Evolutionary conservation across 2,888 invertebrate genomes (phyloP), one percentile per base, ranked within the genome.

Genomic region (Sinotaia quadrata): DNA sequence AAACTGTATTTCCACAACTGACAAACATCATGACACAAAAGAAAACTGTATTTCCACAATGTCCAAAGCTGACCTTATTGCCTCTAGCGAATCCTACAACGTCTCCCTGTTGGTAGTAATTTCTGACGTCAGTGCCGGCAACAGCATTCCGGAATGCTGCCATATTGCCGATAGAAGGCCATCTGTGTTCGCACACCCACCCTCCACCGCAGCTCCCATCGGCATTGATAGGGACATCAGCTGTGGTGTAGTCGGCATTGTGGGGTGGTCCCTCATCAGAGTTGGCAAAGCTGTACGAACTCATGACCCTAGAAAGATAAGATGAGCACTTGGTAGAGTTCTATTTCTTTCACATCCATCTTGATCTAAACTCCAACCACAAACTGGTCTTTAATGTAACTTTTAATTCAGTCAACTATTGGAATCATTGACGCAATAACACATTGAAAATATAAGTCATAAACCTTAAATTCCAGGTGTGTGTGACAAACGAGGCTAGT

Each of bases 261-360:
- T 82, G 75, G 4, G 81, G 79, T 54, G 85, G 79, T 47, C 81
- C 83, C 29, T 73, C 67, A 47, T 75, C 74, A 4, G 65, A n/a
- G 27, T 66, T 70, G 2, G 74, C 73, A 58, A 81, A 97, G 59
- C 84, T 89, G 83, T 91, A 97, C 75, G 95, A 95, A 84, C 95
- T 95, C 94, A 97, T 95, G 61, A 96, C 88, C 58, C 94, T 36
- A 31, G 54, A 31, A 8, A 8, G 2, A 51, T 12, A 51, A 24
- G 24, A 51, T 3, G 24, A 95, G 96, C 0, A 94, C 94, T 4
- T 91, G 0, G 94, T 92, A 69, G 91, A 90, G 2, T 85, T 85
- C 63, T 86, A 86, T 34, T 85, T 81, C 58, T n/a, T n/a, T n/a
- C n/a, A n/a, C n/a, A n/a, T n/a, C n/a, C n/a, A n/a, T n/a, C n/a